Conservation (phyloP, 1,140 invertebrate genomes). For the Colletes gigas region DNA sequence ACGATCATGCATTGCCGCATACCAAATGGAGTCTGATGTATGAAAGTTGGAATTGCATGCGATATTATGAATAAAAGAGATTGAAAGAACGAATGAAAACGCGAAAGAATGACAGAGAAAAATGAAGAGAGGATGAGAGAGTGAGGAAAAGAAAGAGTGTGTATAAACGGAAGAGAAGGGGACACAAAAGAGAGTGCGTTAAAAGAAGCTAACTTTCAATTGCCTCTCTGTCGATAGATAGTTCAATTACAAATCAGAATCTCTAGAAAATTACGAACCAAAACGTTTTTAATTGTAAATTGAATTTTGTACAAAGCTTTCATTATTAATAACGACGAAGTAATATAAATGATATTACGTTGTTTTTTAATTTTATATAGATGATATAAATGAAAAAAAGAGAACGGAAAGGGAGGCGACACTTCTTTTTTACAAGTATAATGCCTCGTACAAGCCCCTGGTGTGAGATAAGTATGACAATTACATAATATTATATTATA, state of each 20-base stretch:
- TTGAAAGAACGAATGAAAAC: constrained; percentile 18
- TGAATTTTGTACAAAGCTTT: constrained; percentile 81
- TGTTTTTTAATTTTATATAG: constrained; percentile 81
- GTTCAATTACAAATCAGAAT: constrained; percentile 74
- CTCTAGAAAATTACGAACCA: constrained; percentile 76
- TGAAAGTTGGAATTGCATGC: constrained; percentile 27
- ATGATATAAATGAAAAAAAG: constrained; percentile 60
- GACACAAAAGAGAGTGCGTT: constrained; percentile 57
- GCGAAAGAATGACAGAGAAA: constrained; percentile 26
- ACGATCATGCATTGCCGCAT: constrained; percentile 47
- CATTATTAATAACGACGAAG: constrained; percentile 79
- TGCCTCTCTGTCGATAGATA: constrained; percentile 74
- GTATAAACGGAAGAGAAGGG: constrained; percentile 31
- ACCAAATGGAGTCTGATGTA: constrained; percentile 48
- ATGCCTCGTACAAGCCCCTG: constrained; percentile 78
- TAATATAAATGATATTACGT: constrained; percentile 80
- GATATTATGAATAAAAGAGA: constrained; percentile 13
- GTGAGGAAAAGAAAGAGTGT: constrained; percentile 15
- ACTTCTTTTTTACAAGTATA: constrained; percentile 69
- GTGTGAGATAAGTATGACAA: constrained; percentile 66
- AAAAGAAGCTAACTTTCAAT: constrained; percentile 64
- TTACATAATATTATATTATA: constrained; percentile 51
- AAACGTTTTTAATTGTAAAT: constrained; percentile 81
- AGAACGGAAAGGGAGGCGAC: constrained; percentile 40
- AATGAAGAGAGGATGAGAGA: constrained; percentile 9